Evolutionary conservation across 2,113 vertebrate species (phyloP).

Genomic region (Nipponia nippon): DNA sequence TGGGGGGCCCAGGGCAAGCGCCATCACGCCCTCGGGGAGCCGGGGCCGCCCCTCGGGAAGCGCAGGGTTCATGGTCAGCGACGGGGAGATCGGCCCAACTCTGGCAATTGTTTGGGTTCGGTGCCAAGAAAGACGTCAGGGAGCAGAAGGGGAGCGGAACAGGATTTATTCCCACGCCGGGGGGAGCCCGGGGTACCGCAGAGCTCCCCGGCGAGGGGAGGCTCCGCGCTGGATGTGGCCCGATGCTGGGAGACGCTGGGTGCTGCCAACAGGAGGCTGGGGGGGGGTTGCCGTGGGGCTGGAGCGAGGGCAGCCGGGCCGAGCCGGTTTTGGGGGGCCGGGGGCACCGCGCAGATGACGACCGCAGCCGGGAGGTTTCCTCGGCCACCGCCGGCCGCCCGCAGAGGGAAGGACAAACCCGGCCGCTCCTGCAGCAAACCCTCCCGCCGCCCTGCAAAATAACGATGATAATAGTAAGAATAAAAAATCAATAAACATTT

Average conservation of each 20-base stretch:
- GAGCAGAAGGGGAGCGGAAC: background rate
- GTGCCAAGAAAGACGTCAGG: background rate
- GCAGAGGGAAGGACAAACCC: background rate
- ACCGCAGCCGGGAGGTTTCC: accelerated
- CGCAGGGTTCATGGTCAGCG: background rate
- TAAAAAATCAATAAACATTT: constrained; percentile 78
- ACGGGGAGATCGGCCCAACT: background rate
- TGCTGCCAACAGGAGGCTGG: background rate
- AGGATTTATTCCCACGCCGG: background rate
- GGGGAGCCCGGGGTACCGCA: background rate
- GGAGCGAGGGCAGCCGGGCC: too few relatives aligned
- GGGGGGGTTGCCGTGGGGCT: background rate
- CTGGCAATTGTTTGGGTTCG: background rate
- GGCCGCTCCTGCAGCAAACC: accelerated
- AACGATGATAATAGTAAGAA: background rate
- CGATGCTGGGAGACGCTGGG: background rate
- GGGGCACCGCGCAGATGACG: background rate
- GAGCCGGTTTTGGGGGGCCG: background rate
- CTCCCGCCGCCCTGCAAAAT: background rate
- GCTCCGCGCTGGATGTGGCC: background rate
- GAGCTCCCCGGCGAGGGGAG: background rate
- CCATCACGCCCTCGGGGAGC: accelerated
- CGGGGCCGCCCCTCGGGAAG: accelerated
- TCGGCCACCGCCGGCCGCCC: background rate
- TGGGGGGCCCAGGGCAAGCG: background rate